Evolutionary conservation across 1,140 invertebrate species (phyloP).

Genomic region (Frieseomelitta varia): DNA sequence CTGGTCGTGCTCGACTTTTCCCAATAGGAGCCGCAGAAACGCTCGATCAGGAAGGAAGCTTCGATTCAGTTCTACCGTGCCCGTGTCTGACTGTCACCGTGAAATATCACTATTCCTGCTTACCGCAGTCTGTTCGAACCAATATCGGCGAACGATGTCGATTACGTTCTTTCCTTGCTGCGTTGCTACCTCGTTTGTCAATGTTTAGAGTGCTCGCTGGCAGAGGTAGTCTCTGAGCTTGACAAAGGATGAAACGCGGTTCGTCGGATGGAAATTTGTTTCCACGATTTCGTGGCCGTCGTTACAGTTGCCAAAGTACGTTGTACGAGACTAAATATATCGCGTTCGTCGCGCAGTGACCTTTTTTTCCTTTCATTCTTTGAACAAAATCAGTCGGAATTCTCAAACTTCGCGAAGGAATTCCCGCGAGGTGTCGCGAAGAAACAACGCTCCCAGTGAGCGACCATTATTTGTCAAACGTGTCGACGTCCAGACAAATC

Average conservation of each 20-base stretch:
- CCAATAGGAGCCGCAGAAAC: slow-evolving; percentile 31
- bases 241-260: background rate
- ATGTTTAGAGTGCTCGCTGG: background rate
- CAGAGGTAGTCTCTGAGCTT: background rate
- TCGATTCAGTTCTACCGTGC: background rate
- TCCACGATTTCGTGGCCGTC: background rate
- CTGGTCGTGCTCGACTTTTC: slow-evolving; percentile 16
- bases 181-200: slow-evolving; percentile 10
- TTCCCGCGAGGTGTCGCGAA: background rate
- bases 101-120: slow-evolving; percentile 33
- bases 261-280: background rate
- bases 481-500: slow-evolving; percentile 35
- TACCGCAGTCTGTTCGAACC: background rate
- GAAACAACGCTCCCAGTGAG: background rate
- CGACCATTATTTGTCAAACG: slow-evolving; percentile 64
- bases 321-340: background rate
- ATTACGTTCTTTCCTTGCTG: background rate
- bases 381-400: background rate
- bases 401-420: background rate
- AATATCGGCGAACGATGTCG: slow-evolving; percentile 11
- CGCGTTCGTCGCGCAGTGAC: background rate
- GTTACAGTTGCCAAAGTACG: background rate
- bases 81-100: slow-evolving; percentile 21
- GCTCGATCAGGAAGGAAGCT: slow-evolving; percentile 2
- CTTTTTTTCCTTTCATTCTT: background rate